These are phyloP conservation scores for Matsumurasca onukii DNA, from an alignment of 1,140 invertebrate species.

Conservation along the genomic window DNA sequence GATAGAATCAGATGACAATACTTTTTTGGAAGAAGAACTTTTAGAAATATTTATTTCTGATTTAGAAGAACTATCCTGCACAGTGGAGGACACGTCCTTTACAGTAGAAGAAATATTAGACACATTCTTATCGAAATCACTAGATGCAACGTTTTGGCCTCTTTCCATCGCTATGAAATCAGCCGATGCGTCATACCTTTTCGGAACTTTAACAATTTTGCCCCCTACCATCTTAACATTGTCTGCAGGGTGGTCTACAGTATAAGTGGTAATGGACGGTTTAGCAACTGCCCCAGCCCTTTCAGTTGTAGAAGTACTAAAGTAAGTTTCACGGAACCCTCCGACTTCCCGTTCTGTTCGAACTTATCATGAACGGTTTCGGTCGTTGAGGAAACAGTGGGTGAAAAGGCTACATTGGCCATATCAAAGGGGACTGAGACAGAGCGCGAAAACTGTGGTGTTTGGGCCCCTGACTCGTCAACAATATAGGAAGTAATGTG, in stretches of 20 bases:
- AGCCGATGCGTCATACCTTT: slow-evolving; percentile 2
- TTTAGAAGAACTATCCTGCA: not conserved
- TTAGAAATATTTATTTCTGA: not conserved
- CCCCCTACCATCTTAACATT: slow-evolving; percentile 29
- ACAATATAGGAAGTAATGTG: slow-evolving; percentile 6
- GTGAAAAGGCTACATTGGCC: not conserved
- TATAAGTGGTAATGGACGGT: not conserved
- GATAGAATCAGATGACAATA: not conserved
- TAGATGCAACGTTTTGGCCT: not conserved
- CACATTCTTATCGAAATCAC: not conserved
- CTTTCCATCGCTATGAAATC: slow-evolving; percentile 19
- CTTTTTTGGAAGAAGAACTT: slow-evolving; percentile 1
- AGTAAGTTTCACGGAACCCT: slow-evolving; percentile 21
- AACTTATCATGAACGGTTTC: not conserved
- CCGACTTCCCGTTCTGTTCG: slow-evolving; percentile 23
- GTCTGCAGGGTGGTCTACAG: slow-evolving; percentile 5
- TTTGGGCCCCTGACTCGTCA: slow-evolving; percentile 9
- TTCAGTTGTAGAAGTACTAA: not conserved
- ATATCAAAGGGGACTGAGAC: slow-evolving; percentile 5
- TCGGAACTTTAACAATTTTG: slow-evolving; percentile 18
- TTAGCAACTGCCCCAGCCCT: not conserved
- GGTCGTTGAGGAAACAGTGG: not conserved
- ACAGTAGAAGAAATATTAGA: too few relatives aligned
- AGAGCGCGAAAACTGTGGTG: not conserved
- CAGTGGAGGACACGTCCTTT: not conserved